phyloP scores from a whole-genome alignment of 2,113 vertebrate species.

The Dolichallabes microphthalmus region DNA sequence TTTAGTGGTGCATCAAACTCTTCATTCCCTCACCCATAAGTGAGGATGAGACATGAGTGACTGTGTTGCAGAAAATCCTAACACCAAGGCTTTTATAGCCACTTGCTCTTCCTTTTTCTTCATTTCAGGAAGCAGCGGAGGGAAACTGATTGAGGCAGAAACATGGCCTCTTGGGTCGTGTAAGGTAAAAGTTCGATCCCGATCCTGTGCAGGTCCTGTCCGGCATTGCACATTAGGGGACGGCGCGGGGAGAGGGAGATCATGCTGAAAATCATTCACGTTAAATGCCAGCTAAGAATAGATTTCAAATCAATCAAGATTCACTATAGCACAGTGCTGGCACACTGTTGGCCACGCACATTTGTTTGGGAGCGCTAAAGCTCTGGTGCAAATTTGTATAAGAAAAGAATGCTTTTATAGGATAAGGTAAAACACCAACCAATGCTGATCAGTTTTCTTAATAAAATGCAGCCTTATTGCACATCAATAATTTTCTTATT shows the following conservation, averaged over 20 bases:
- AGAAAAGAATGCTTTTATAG: constrained; percentile 1
- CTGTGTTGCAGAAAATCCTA: constrained; percentile 7
- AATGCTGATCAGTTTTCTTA: neutral
- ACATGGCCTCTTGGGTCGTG: neutral
- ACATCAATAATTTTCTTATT: neutral
- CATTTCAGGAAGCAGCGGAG: constrained; percentile 33
- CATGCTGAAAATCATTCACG: constrained; percentile 74
- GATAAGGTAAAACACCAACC: neutral
- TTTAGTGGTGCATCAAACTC: constrained; percentile 36
- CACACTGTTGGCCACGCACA: constrained; percentile 59
- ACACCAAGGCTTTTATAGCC: constrained; percentile 15
- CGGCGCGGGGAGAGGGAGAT: constrained; percentile 55
- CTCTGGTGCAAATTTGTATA: neutral
- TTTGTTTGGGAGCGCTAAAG: neutral
- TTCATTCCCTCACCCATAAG: constrained; percentile 9
- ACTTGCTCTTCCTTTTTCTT: constrained; percentile 31
- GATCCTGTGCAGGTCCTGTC: constrained; percentile 48
- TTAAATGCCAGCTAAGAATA: constrained; percentile 78
- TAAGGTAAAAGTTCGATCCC: constrained; percentile 36
- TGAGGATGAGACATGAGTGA: constrained; percentile 36
- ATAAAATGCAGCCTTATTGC: neutral
- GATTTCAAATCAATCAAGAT: constrained; percentile 73
- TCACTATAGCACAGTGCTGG: constrained; percentile 60
- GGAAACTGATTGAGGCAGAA: constrained; percentile 43
- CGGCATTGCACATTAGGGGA: constrained; percentile 44